Conservation (phyloP, 2,113 vertebrate species). For the Hippocampus barbouri region DNA sequence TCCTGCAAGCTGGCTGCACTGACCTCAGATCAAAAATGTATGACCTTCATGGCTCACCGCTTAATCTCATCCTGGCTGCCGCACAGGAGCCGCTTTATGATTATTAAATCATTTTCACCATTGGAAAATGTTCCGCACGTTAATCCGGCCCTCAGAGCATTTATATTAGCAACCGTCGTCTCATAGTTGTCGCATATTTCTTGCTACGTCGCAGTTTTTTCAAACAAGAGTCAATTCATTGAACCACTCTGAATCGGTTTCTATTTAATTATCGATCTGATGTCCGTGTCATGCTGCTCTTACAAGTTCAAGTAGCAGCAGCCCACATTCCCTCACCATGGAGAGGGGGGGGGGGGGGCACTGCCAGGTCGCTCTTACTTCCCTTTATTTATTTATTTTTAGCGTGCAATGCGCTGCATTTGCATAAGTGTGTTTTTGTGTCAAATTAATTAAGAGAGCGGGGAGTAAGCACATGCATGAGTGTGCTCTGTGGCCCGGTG, state of each 20-base stretch:
- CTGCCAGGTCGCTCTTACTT: too few species aligned
- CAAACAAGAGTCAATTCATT: background rate
- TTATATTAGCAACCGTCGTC: background rate
- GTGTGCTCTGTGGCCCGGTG: conserved; percentile 13
- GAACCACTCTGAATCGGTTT: background rate
- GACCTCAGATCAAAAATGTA: conserved; percentile 34
- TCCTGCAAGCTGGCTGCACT: conserved; percentile 34
- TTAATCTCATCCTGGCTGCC: conserved; percentile 15
- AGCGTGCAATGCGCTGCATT: background rate
- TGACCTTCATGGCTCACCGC: conserved; percentile 4
- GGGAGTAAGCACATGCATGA: conserved; percentile 1
- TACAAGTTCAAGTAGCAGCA: too few species aligned
- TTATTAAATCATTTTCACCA: background rate
- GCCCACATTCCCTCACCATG: background rate
- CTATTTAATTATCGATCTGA: too few species aligned
- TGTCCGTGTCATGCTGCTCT: too few species aligned
- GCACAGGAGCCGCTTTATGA: background rate
- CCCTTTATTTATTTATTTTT: background rate
- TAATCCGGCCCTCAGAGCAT: background rate
- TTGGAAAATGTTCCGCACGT: background rate
- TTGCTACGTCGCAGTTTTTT: background rate
- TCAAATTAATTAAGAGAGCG: conserved; percentile 26
- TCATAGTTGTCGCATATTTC: background rate
- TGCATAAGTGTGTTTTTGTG: conserved; percentile 20
- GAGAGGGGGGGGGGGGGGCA: background rate